Conservation (phyloP, 2,888 invertebrate genomes). For the Alloplasta piceator region DNA sequence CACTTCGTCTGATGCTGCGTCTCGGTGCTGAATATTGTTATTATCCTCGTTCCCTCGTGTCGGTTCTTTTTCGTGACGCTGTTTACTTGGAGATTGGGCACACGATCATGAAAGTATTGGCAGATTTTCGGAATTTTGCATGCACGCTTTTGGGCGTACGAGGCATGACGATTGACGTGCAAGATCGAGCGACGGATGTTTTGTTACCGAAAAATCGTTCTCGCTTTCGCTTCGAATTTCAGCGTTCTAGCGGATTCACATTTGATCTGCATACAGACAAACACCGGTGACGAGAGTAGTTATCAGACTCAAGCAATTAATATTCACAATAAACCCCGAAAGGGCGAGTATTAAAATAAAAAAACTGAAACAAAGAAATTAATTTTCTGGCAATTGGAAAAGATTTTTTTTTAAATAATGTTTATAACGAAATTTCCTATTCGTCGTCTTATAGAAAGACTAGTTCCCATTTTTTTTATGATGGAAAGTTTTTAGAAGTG, state of each 20-base stretch:
- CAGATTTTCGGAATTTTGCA: constrained; percentile 93
- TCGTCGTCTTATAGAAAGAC: too few species aligned
- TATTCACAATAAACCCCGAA: constrained; percentile 91
- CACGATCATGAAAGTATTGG: constrained; percentile 93
- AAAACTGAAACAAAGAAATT: neutral
- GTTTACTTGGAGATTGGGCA: constrained; percentile 94
- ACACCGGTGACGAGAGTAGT: constrained; percentile 87
- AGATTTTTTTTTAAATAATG: neutral
- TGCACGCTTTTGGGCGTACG: constrained; percentile 91
- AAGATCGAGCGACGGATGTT: constrained; percentile 91
- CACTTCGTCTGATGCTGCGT: constrained; percentile 89
- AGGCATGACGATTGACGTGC: constrained; percentile 92
- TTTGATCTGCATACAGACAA: constrained; percentile 92
- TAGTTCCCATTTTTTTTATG: too few species aligned
- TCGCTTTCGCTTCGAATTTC: constrained; percentile 93
- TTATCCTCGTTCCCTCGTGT: constrained; percentile 93
- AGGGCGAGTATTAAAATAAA: constrained; percentile 85
- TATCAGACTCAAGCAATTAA: constrained; percentile 95
- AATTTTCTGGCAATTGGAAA: neutral
- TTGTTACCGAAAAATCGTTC: constrained; percentile 91
- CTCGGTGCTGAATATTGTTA: constrained; percentile 94
- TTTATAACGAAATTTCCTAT: neutral
- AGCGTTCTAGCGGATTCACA: constrained; percentile 92
- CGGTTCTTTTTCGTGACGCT: constrained; percentile 90
- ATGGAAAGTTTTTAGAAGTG: too few species aligned